Evolutionary conservation across 2,797 vertebrate species (phyloP).

Genomic region (Phoeniculus purpureus): DNA sequence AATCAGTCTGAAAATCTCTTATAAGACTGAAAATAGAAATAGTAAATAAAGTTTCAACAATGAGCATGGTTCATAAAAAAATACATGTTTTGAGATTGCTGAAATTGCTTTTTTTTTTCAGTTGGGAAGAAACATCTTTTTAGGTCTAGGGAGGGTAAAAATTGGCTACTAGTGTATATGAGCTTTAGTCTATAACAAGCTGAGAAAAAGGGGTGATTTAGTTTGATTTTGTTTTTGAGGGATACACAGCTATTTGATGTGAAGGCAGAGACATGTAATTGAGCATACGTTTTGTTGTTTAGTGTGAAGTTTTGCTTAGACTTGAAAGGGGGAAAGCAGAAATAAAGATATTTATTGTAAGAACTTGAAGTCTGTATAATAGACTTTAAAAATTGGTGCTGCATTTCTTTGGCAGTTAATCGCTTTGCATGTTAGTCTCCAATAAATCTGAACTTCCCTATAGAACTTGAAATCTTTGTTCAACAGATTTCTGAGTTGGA

Average conservation of each 20-base stretch:
- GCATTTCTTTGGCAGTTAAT: background rate
- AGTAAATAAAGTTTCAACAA: background rate
- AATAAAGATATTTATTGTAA: background rate
- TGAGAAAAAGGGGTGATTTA: background rate
- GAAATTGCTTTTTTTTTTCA: background rate
- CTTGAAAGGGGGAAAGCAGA: background rate
- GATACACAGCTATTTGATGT: background rate
- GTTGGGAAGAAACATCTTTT: background rate
- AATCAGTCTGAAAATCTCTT: background rate
- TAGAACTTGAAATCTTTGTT: background rate
- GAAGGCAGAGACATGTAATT: background rate
- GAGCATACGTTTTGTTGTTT: background rate
- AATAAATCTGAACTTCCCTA: conserved; percentile 15
- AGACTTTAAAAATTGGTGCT: background rate
- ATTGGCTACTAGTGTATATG: background rate
- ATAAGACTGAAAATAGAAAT: background rate
- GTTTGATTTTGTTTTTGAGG: background rate
- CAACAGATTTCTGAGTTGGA: conserved; percentile 14
- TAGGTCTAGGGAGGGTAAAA: background rate
- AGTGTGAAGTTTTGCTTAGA: background rate
- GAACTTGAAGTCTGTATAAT: background rate
- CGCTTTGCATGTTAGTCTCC: conserved; percentile 8
- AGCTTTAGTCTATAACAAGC: background rate
- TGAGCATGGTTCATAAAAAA: background rate
- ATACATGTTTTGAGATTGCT: background rate